Conservation (phyloP, 2,888 invertebrate species). For the Notocelia uddmanniana region DNA sequence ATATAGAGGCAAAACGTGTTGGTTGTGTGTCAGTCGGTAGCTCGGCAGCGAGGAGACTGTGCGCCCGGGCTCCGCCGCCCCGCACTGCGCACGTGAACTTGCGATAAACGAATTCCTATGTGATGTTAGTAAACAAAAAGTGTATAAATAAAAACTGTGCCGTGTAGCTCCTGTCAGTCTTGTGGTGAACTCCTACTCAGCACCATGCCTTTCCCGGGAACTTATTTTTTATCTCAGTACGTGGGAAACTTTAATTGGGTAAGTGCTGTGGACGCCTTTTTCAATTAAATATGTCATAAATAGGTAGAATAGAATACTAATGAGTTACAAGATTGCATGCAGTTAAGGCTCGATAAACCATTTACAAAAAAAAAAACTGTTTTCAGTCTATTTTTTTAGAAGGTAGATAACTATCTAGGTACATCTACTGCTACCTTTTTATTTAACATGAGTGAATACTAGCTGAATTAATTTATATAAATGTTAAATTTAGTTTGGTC, state of each 20-base stretch:
- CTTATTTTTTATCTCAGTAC: constrained; percentile 77
- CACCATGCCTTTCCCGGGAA: constrained; percentile 80
- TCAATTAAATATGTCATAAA: not conserved
- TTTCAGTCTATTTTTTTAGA: not conserved
- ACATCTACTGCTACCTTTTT: too few relatives aligned
- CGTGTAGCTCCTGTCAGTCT: constrained; percentile 70
- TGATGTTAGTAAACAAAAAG: constrained; percentile 83
- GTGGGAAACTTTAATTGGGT: constrained; percentile 83
- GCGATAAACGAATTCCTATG: constrained; percentile 71
- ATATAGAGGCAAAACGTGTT: constrained; percentile 77
- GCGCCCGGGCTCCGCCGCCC: constrained; percentile 58
- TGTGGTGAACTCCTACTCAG: constrained; percentile 67
- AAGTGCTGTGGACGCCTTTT: constrained; percentile 57
- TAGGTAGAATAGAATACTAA: not conserved
- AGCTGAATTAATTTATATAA: too few relatives aligned
- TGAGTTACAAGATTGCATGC: not conserved
- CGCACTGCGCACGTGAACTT: constrained; percentile 54
- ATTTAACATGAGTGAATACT: too few relatives aligned
- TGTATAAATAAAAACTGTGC: constrained; percentile 76
- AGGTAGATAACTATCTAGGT: too few relatives aligned
- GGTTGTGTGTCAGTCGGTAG: constrained; percentile 68
- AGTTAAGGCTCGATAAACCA: not conserved
- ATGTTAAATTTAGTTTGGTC: not conserved
- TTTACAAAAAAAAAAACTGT: not conserved
- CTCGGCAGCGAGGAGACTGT: constrained; percentile 57